A percentile compares a stretch with the other conserved stretches of the same genome.
Conservation (phyloP, 2,797 vertebrate genomes). For the Margarornis squamiger region DNA sequence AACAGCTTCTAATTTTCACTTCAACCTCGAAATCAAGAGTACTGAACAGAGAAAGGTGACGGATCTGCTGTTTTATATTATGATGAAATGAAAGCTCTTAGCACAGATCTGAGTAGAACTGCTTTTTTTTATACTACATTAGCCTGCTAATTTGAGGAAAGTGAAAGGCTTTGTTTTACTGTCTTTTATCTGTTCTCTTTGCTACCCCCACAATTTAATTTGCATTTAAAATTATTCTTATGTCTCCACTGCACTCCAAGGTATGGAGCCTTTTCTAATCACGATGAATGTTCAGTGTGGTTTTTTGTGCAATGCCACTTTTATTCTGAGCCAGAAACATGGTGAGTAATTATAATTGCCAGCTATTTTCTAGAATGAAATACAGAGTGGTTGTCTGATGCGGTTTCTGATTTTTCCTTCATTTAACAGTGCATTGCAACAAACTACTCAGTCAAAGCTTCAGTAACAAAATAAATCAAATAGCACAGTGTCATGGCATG, state of each 20-base stretch:
- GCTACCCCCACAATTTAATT: conserved; percentile 82
- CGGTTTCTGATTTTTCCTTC: conserved; percentile 47
- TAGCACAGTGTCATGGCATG: conserved; percentile 12
- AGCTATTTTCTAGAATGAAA: conserved; percentile 72
- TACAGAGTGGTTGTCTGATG: conserved; percentile 53
- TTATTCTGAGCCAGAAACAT: conserved; percentile 76
- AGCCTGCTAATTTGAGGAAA: conserved; percentile 80
- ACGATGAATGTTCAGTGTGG: conserved; percentile 63
- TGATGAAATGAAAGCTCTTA: conserved; percentile 76
- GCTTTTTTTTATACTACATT: conserved; percentile 72
- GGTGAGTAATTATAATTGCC: conserved; percentile 75
- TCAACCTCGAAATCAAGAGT: conserved; percentile 74
- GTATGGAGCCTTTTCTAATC: conserved; percentile 79
- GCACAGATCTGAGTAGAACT: conserved; percentile 69
- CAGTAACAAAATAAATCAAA: conserved; percentile 47
- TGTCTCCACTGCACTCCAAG: conserved; percentile 75
- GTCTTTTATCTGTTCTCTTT: conserved; percentile 79
- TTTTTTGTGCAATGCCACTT: conserved; percentile 71
- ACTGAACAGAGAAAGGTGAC: conserved; percentile 71
- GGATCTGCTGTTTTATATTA: conserved; percentile 75
- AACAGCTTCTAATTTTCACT: conserved; percentile 78
- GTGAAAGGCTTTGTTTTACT: conserved; percentile 80
- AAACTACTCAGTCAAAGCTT: conserved; percentile 58
- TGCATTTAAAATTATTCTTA: conserved; percentile 82
- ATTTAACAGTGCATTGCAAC: conserved; percentile 44